These are phyloP conservation scores for Diachasma alloeum DNA, from an alignment of 1,140 invertebrate species.

Conservation along the genomic window DNA sequence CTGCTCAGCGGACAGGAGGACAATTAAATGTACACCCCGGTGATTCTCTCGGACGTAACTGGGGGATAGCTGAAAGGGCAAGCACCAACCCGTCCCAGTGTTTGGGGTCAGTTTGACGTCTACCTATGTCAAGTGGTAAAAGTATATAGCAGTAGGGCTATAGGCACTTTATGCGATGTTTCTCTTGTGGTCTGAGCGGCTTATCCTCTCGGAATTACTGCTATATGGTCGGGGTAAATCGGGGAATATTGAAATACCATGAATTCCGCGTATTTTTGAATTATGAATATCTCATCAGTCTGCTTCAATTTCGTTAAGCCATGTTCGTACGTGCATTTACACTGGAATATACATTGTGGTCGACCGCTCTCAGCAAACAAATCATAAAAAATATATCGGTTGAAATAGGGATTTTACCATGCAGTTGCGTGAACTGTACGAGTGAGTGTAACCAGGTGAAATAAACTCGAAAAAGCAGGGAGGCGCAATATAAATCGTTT, in stretches of 20 bases:
- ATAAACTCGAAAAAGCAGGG: background rate
- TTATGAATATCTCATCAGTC: background rate
- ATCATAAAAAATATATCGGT: too few species aligned
- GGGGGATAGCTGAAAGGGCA: background rate
- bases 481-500: conserved; percentile 23
- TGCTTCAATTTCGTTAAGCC: too few species aligned
- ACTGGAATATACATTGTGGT: too few species aligned
- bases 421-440: too few species aligned
- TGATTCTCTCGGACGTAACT: background rate
- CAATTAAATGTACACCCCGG: background rate
- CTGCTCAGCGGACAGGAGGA: background rate
- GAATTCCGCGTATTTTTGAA: background rate
- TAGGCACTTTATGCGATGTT: background rate
- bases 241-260: background rate
- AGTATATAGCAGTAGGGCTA: background rate
- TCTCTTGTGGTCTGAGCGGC: background rate
- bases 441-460: too few species aligned
- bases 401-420: too few species aligned
- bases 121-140: conserved; percentile 1
- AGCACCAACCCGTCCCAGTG: background rate
- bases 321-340: too few species aligned
- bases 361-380: too few species aligned
- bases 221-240: background rate
- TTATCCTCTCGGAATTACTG: background rate
- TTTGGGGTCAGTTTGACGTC: background rate